Conservation (phyloP, 2,797 vertebrate genomes). For the Lagorchestes hirsutus region DNA sequence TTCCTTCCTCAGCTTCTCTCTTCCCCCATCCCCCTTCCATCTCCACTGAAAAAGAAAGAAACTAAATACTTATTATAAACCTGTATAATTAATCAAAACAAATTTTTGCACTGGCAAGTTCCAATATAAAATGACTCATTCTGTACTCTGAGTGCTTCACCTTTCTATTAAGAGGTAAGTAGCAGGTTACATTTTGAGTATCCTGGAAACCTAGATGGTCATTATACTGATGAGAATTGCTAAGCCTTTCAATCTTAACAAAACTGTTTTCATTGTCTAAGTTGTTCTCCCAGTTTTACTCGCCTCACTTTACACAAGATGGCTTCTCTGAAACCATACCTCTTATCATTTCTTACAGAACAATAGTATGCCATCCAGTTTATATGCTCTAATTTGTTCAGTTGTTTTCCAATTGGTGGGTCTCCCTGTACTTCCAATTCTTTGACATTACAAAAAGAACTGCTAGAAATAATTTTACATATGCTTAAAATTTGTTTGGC, state of each 20-base stretch:
- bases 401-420: background rate
- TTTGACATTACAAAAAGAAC: background rate
- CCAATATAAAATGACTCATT: background rate
- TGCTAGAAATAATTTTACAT: background rate
- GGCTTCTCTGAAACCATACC: background rate
- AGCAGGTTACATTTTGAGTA: background rate
- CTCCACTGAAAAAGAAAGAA: background rate
- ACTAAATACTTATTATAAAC: background rate
- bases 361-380: background rate
- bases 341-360: background rate
- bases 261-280: background rate
- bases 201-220: background rate
- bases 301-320: background rate
- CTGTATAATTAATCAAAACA: background rate
- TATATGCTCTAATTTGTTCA: background rate
- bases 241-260: background rate
- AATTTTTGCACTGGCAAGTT: background rate
- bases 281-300: background rate
- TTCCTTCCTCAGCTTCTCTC: background rate
- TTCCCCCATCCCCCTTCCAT: background rate
- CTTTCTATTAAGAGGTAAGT: background rate
- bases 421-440: background rate
- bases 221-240: background rate
- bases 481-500: background rate
- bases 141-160: background rate